Percentiles rank a stretch among this genome's conserved stretches.
Evolutionary conservation across 2,888 invertebrate genomes (phyloP).

Genomic region (Venusia cambrica): DNA sequence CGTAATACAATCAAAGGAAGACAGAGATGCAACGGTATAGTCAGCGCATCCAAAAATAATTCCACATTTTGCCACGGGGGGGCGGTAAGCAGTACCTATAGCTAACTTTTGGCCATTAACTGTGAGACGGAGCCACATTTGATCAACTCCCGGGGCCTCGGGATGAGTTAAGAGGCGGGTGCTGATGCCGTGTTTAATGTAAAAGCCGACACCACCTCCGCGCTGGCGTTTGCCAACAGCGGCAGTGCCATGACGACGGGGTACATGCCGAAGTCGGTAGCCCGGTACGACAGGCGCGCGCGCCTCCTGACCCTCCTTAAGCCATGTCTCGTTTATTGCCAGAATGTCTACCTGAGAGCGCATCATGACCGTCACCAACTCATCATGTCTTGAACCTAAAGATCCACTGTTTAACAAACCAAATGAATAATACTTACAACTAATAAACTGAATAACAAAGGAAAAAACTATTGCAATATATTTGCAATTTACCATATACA

Average conservation of each 20-base stretch:
- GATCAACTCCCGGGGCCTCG: no score
- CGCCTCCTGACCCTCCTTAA: conserved; percentile 10
- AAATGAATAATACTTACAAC: conserved; percentile 18
- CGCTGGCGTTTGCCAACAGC: conserved; percentile 9
- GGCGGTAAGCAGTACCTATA: no score
- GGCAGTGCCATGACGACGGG: conserved; percentile 1
- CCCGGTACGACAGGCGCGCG: conserved; percentile 15
- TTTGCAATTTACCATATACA: conserved; percentile 1
- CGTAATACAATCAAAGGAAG: conserved; percentile 1
- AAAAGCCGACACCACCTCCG: conserved; percentile 10
- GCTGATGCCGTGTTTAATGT: conserved; percentile 4
- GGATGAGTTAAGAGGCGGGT: no score
- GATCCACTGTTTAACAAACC: conserved; percentile 30
- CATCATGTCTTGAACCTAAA: conserved; percentile 30
- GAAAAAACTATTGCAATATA: background rate
- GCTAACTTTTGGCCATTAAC: no score
- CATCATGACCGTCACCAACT: conserved; percentile 19
- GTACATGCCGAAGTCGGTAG: conserved; percentile 10
- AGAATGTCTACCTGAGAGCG: conserved; percentile 21
- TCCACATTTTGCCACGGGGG: conserved; percentile 8
- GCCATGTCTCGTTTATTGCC: conserved; percentile 25
- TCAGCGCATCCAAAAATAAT: conserved; percentile 3
- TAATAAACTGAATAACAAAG: conserved; percentile 3
- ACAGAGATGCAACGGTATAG: background rate
- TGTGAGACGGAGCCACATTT: no score